These are phyloP conservation scores for Mamestra brassicae DNA, from an alignment of 2,888 invertebrate species.

Conservation along the genomic window DNA sequence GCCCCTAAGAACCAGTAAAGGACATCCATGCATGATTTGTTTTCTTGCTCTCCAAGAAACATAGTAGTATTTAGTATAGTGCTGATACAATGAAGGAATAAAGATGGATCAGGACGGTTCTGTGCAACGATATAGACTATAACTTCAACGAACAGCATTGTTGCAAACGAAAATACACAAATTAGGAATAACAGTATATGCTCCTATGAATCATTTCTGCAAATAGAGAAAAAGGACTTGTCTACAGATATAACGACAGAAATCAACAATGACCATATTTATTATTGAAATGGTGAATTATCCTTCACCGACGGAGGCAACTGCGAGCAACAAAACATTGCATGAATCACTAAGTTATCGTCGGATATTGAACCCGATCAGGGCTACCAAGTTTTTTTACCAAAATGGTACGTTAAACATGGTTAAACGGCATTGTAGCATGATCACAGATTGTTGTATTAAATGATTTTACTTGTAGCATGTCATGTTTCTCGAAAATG, in stretches of 20 bases:
- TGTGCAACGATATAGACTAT: background rate
- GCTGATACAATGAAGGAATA: background rate
- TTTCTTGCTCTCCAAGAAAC: background rate
- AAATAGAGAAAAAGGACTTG: conserved; percentile 2
- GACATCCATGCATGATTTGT: too few species aligned
- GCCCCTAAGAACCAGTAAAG: background rate
- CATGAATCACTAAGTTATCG: conserved; percentile 66
- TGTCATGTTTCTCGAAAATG: background rate
- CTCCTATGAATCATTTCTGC: conserved; percentile 21
- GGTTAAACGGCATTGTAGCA: conserved; percentile 17
- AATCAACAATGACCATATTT: conserved; percentile 38
- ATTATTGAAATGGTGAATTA: conserved; percentile 60
- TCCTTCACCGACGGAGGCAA: conserved; percentile 49
- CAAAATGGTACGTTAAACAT: background rate
- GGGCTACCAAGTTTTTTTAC: conserved; percentile 52
- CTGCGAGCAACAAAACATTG: conserved; percentile 56
- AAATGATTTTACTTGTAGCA: background rate
- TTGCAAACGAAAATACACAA: background rate
- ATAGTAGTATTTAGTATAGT: background rate
- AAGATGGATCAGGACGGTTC: background rate
- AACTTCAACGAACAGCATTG: background rate
- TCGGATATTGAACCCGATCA: conserved; percentile 65
- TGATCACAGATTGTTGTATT: conserved; percentile 4
- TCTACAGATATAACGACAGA: background rate
- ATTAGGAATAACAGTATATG: background rate